Conservation (phyloP, 2,888 invertebrate species). For the Nomada fucata region DNA sequence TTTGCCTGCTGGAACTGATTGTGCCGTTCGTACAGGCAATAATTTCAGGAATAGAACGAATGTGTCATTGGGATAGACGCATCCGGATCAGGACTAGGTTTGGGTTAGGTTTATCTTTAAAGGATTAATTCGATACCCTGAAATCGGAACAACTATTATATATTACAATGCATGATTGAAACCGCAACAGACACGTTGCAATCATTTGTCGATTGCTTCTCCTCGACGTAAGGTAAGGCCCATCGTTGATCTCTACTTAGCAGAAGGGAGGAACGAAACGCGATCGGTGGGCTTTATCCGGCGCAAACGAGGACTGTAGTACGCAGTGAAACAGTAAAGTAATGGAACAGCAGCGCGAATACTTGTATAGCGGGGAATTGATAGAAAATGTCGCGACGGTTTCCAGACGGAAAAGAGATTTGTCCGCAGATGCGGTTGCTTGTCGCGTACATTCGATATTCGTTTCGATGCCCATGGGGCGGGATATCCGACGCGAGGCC, state of each 20-base stretch:
- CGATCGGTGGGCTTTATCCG: slow-evolving; percentile 3
- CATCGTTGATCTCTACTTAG: not conserved
- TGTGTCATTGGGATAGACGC: not conserved
- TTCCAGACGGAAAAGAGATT: not conserved
- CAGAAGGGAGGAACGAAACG: not conserved
- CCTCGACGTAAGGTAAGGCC: not conserved
- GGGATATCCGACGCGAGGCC: slow-evolving; percentile 3
- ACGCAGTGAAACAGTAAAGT: no score
- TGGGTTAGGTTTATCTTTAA: no score
- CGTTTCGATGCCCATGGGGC: slow-evolving; percentile 43
- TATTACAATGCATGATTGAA: no score
- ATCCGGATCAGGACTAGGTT: no score
- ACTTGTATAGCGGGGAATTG: not conserved
- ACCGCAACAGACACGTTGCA: no score
- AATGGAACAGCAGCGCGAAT: not conserved
- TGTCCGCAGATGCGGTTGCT: not conserved
- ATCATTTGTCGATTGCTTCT: slow-evolving; percentile 1
- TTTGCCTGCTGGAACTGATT: slow-evolving; percentile 50
- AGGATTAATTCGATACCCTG: not conserved
- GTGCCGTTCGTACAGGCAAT: slow-evolving; percentile 20
- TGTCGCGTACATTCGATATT: slow-evolving; percentile 43
- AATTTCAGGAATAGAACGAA: slow-evolving; percentile 36
- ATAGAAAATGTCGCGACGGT: not conserved
- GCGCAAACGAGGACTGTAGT: not conserved
- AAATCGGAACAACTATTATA: not conserved